Base-by-base conservation (phyloP, 2,888 invertebrate genomes). In the Macroteleia sp. region DNA sequence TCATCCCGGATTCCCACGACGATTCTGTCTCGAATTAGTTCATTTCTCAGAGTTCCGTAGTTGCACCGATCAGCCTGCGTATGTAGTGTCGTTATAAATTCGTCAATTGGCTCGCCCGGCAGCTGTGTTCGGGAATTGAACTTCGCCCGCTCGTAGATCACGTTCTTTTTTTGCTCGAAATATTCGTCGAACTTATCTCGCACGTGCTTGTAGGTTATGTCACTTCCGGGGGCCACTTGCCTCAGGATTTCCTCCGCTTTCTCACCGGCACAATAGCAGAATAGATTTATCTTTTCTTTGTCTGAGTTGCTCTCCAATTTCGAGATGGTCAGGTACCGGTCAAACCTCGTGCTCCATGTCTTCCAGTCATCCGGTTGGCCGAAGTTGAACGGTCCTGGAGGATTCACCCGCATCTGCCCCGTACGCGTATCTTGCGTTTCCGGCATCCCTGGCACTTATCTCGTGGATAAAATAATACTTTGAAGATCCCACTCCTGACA, bases 21-120 rank as follows among this genome's bases (percentile, higher is more conserved):
- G 44, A 87, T 86, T 28, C 81, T 67, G 56, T 87, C 85, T 42
- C 85, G 52, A 8, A 87, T 86, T 10, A 87, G 81, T 17, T 85
- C 77, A 8, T 85, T 79, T 57, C 79, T 81, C 14, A 86, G 69
- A 4, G 25, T 12, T 2, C 80, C 80, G 50, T 81, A 85, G 0
- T 86, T 74, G 34, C 84, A 86, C 5, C 56, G 36, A 32, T 83
- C 81, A 6, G 83, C 82, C 32, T 83, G 46, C 2, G 73, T 75
- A 41, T 85, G 81, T 30, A 86, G 52, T 19, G 62, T n/a, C 56
- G 81, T 83, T 54, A 83, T 81, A 22, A 83, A 77, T n/a, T 66
- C 57, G 19, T 71, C 79, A 22, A 66, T 67, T 1, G 59, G 46
- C 54, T 77, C 77, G 5, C 76, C 79, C 52, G 59, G 59, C 5